phyloP scores from a whole-genome alignment of 2,797 vertebrate species.

The Tympanoctomys barrerae region DNA sequence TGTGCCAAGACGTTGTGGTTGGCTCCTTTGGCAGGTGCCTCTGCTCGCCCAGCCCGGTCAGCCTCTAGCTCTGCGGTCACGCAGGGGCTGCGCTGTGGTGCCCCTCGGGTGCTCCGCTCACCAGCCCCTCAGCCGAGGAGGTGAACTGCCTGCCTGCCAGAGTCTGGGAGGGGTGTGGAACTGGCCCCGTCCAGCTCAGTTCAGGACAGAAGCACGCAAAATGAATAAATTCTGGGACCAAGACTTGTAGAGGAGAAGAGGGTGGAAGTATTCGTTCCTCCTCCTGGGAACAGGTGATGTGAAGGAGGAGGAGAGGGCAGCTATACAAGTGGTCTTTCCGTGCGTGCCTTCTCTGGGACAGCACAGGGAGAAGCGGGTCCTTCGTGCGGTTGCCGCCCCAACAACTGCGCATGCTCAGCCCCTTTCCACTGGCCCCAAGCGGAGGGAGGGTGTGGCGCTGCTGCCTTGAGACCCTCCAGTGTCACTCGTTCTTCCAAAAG shows the following conservation, averaged over 20 bases:
- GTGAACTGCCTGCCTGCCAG: neutral
- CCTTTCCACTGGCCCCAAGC: neutral
- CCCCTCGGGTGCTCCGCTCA: neutral
- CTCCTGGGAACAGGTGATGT: neutral
- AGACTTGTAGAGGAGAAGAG: neutral
- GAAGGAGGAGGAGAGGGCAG: neutral
- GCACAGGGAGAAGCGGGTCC: neutral
- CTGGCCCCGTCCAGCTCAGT: neutral
- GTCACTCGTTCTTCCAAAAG: neutral
- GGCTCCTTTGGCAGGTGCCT: neutral
- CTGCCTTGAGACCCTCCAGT: neutral
- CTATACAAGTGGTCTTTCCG: constrained; percentile 36
- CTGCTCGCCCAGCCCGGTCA: too few relatives aligned
- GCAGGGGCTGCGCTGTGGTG: neutral
- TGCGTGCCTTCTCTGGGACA: neutral
- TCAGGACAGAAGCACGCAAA: neutral
- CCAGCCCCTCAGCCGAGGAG: neutral
- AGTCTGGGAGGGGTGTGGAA: neutral
- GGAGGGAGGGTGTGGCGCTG: too few relatives aligned
- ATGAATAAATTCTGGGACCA: neutral
- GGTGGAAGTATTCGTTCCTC: neutral
- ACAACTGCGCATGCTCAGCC: neutral
- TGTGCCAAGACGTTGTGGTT: neutral
- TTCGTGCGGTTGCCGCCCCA: too few relatives aligned
- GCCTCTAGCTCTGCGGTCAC: too few relatives aligned